Evolutionary conservation across 35 echinoderm and acorn worm genomes (phyloP), one percentile per base, ranked within the genome.

Genomic region (Ptychodera flava): DNA sequence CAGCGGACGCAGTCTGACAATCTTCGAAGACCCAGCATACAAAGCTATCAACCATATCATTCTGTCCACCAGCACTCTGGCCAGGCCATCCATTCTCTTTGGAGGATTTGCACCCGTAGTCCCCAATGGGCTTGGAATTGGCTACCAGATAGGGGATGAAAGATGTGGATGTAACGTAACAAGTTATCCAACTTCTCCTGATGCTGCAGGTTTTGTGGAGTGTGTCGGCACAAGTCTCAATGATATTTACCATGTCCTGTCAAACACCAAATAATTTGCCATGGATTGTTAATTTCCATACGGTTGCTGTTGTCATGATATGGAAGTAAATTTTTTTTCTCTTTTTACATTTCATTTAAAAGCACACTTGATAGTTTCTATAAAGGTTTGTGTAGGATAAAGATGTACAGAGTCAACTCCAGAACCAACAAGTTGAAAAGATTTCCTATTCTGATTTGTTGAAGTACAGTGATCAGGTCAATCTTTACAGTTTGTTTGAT

Each of bases 101-200:
- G 96, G 96, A 35, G 96, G 92, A 0, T 99, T 99, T 80, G 96
- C 92, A 12, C 96, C 96, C 1, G 96, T 99, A 0, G 86, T 90
- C 1, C 79, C 93, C 35, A 90, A 90, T 35, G 96, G 96, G 1
- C 90, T 92, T 64, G 96, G 96, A 16, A 83, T 99, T 1, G 96
- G 96, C 30, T 99, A 99, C 78, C 52, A n/a, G 33, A 88, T 88
- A 0, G 79, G 82, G 15, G 88, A 94, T 38, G 88, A 99, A 22
- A 84, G 79, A 6, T 38, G 90, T 15, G 86, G 90, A 34, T 84
- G 91, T 31, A 89, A 93, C 37, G 86, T 99, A 15, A 99, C 96
- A 0, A 86, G 89, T 0, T 99, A 99, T 77, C 96, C 96, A 15
- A 88, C 88, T 2, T 99, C 96, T 0, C 78, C 45, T 0, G 92